Base-by-base conservation (phyloP, 2,888 invertebrate genomes). In the Rotaria sp. region DNA sequence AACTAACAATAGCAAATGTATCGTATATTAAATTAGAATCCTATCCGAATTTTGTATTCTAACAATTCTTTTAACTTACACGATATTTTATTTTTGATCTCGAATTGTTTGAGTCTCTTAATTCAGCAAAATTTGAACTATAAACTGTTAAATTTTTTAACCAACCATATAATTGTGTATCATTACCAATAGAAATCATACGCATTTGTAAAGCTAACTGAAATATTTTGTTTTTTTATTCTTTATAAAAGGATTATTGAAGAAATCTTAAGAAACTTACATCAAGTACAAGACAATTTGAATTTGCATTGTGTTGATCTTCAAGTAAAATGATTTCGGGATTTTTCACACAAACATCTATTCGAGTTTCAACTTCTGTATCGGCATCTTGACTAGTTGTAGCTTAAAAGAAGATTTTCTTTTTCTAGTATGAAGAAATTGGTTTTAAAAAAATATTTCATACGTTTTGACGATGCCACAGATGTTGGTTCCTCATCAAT, bases 301-400 rank as follows among this genome's bases (percentile, higher is more conserved):
- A 86, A 30, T 80, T 93, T 74, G 94, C 93, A 88, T 90, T 90
- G 88, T 89, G 90, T 89, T 96, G 93, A 88, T 94, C 94, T 91
- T 97, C 96, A 4, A 97, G 95, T 38, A 97, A 92, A 86, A 96
- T 94, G 87, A 98, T 95, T 91, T 98, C 97, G 38, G 91, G 91
- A 80, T 96, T 94, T 89, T 96, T 95, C 10, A 96, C 92, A 89
- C 94, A 94, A 50, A 96, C 91, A 90, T 94, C 94, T 48, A 95
- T 91, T 0, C 94, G 92, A 94, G 93, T 85, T 52, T 87, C 85
- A 59, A 48, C 35, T 38, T 48, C 85, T n/a, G 85, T 30, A 18
- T 84, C 84, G 18, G 88, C 88, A 98, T n/a, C n/a, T n/a, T n/a
- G n/a, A n/a, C n/a, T n/a, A n/a, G n/a, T n/a, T n/a, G n/a, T n/a